Conservation (phyloP, 2,888 invertebrate species). For the Cataglyphis albicans region DNA sequence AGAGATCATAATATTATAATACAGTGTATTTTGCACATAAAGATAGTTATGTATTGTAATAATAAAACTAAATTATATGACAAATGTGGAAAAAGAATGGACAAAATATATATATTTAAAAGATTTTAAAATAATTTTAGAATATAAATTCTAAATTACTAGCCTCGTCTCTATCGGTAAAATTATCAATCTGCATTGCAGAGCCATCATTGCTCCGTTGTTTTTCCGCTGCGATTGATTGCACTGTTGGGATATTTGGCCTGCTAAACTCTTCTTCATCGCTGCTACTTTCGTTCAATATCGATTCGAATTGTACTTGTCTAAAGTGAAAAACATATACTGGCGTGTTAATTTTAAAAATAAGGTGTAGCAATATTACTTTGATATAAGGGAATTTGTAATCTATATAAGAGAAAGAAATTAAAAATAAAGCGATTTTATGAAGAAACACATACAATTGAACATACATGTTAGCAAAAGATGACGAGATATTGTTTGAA, state of each 20-base stretch:
- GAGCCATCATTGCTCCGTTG: background rate
- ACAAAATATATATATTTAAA: background rate
- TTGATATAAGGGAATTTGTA: background rate
- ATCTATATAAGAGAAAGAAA: background rate
- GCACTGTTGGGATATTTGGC: constrained; percentile 1
- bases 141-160: constrained; percentile 23
- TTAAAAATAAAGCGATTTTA: background rate
- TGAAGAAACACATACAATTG: background rate
- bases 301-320: constrained; percentile 69
- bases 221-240: background rate
- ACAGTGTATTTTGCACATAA: background rate
- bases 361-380: background rate
- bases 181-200: background rate
- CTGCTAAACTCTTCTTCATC: constrained; percentile 52
- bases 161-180: constrained; percentile 60
- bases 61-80: background rate
- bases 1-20: background rate
- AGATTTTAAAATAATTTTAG: constrained; percentile 4
- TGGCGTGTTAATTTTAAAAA: background rate
- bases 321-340: background rate
- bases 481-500: background rate
- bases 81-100: background rate
- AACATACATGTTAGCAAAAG: constrained; percentile 12
- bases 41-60: background rate
- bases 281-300: constrained; percentile 72